Evolutionary conservation across 2,888 invertebrate species (phyloP).

Genomic region (Dynastes maya): DNA sequence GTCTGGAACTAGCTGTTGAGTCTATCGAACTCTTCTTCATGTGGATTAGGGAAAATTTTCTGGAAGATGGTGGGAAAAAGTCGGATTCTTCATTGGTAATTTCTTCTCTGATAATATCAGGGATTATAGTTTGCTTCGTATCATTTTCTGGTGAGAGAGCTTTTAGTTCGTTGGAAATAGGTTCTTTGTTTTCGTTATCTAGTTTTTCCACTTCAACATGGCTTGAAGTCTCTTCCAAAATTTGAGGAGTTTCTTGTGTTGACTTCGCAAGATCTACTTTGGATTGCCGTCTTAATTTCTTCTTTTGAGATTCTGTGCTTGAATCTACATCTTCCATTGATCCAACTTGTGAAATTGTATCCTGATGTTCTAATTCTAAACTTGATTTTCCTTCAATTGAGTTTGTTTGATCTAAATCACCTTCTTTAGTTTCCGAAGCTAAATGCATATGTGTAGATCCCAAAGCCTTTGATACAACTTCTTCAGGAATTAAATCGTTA

Average conservation of each 20-base stretch:
- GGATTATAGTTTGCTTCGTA: background rate
- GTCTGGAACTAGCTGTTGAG: slow-evolving; percentile 67
- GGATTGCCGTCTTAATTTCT: slow-evolving; percentile 28
- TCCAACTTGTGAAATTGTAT: background rate
- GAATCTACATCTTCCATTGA: background rate
- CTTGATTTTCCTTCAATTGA: background rate
- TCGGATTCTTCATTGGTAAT: slow-evolving; percentile 55
- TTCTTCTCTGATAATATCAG: slow-evolving; percentile 23
- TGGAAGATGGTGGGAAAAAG: slow-evolving; percentile 42
- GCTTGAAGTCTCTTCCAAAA: background rate
- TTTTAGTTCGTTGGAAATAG: background rate
- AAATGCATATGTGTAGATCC: no score
- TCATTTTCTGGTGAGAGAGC: background rate
- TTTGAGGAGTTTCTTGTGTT: background rate
- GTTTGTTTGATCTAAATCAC: no score
- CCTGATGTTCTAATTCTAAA: background rate
- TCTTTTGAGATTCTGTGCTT: background rate
- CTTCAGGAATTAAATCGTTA: no score
- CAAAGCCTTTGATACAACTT: no score
- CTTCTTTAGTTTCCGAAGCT: no score
- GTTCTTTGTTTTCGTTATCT: no score
- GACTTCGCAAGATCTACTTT: background rate
- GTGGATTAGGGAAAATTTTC: slow-evolving; percentile 57
- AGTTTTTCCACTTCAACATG: background rate
- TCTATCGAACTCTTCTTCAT: slow-evolving; percentile 66